Evolutionary conservation across 2,113 vertebrate genomes (phyloP), one percentile per base, ranked within the genome.

Genomic region (Plecotus auritus): DNA sequence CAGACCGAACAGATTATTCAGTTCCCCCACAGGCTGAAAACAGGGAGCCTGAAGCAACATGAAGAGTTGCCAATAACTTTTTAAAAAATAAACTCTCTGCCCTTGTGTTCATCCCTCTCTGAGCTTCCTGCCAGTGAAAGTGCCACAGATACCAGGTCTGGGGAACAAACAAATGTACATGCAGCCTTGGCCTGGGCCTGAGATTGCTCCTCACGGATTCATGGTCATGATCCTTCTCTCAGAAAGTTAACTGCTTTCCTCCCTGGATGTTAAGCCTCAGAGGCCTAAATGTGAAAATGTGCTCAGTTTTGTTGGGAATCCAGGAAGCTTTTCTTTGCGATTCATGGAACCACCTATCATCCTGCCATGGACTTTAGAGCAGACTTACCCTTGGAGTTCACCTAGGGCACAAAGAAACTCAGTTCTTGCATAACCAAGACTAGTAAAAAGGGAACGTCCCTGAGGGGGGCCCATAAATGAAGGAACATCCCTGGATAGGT

Each of bases 1-100:
- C 72, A 82, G 96, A 93, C 95, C 92, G 95, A 93, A 97, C 94
- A 95, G 88, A 77, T 12, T 7, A 28, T 1, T n/a, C 13, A 10
- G 56, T n/a, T 35, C 47, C 69, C 86, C 76, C 35, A 5, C 23
- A 14, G 59, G 47, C 74, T 56, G 54, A 14, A 72, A n/a, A 42
- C 30, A 18, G 22, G 76, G 90, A 73, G 67, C 32, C 67, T 9
- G 12, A 26, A n/a, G 73, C 22, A 28, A 2, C 1, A 47, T 22
- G 56, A 40, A 64, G 3, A 42, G 17, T 40, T 40, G 18, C 45
- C n/a, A 20, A 10, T 0, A 5, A 49, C 30, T 14, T 51, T 87
- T 78, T 82, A 2, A 16, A 70, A 42, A 66, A 88, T n/a, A 51
- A 42, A 1, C 2, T 47, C 56, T 54, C 17, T 64, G 32, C 67